phyloP scores from a whole-genome alignment of 1,140 invertebrate genomes.

The Drosophila aff. region DNA sequence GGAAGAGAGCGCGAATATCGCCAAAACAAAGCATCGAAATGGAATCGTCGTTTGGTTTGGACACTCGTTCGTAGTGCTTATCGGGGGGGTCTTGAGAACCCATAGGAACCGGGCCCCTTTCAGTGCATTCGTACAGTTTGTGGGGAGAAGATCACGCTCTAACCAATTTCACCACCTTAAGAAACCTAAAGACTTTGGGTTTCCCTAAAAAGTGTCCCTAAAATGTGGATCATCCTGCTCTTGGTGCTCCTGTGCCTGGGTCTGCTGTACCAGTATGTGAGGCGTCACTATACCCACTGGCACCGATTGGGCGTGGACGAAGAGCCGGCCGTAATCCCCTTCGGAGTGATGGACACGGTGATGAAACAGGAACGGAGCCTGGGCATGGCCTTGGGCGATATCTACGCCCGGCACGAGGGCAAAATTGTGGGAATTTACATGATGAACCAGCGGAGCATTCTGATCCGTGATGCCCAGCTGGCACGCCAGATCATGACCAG shows the following conservation, averaged over 20 bases:
- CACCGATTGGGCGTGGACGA: constrained; percentile 58
- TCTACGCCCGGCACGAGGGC: constrained; percentile 53
- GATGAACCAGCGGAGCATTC: constrained; percentile 70
- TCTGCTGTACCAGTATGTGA: constrained; percentile 37
- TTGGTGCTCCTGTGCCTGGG: constrained; percentile 15
- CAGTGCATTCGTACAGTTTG: constrained; percentile 15
- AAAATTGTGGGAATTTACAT: constrained; percentile 76
- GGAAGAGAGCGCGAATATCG: constrained; percentile 17
- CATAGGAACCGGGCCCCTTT: neutral
- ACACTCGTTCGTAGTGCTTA: constrained; percentile 11
- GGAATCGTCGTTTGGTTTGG: neutral
- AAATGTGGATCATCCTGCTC: constrained; percentile 39
- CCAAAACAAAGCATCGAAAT: constrained; percentile 3
- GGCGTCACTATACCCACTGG: constrained; percentile 64
- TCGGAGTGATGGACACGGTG: constrained; percentile 56
- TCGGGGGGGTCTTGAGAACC: constrained; percentile 8
- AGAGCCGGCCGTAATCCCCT: constrained; percentile 60
- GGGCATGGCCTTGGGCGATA: constrained; percentile 55
- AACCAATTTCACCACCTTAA: neutral
- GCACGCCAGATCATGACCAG: constrained; percentile 84
- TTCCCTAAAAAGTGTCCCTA: neutral
- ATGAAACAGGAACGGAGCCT: constrained; percentile 46
- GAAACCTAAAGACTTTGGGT: neutral
- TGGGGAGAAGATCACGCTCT: neutral
- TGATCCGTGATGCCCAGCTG: constrained; percentile 85